Conservation (phyloP, 2,797 vertebrate species). For the Eremophila alpestris region DNA sequence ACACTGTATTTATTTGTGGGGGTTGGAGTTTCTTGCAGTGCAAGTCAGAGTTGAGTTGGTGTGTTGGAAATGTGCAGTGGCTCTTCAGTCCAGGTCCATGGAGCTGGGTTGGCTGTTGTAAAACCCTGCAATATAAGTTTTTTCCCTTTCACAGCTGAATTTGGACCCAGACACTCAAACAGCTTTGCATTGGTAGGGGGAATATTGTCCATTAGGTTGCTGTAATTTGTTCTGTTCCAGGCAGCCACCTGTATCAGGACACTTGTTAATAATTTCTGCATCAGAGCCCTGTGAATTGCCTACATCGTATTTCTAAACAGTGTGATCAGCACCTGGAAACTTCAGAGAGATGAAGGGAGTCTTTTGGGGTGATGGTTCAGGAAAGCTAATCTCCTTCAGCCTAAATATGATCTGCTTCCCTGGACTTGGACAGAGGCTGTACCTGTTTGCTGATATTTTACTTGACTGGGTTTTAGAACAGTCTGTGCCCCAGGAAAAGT, state of each 20-base stretch:
- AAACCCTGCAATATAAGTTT: background rate
- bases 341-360: background rate
- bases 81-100: fast-evolving
- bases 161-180: background rate
- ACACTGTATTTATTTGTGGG: background rate
- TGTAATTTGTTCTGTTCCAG: background rate
- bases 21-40: background rate
- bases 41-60: background rate
- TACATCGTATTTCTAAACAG: background rate
- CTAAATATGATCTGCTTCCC: background rate
- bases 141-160: background rate
- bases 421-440: background rate
- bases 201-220: background rate
- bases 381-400: background rate
- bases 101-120: background rate
- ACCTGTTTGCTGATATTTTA: background rate
- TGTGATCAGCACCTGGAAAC: background rate
- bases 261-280: background rate
- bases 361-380: background rate
- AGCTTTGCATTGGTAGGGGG: background rate
- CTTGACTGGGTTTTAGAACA: conserved; percentile 23
- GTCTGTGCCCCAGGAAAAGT: conserved; percentile 26
- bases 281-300: background rate
- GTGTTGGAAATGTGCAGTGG: background rate
- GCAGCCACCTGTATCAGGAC: background rate